Evolutionary conservation across 2,888 invertebrate species (phyloP).

Genomic region (Germaria angustata): DNA sequence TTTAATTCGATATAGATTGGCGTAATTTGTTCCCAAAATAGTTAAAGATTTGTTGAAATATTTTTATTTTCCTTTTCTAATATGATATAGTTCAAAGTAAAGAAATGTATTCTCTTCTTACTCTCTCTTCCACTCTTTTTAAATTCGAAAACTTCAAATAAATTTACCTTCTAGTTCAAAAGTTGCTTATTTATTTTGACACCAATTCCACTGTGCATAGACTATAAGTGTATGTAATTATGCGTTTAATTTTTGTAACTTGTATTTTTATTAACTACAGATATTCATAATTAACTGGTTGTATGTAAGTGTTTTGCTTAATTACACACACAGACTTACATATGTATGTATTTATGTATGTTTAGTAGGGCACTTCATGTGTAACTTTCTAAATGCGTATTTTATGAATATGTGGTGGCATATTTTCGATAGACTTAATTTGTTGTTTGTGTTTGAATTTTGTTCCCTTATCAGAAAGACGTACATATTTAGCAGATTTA

Average conservation of each 20-base stretch:
- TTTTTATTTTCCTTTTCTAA: too few species aligned
- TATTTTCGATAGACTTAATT: neutral
- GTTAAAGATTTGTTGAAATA: too few species aligned
- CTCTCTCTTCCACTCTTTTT: too few species aligned
- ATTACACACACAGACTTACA: neutral
- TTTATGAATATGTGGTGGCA: neutral
- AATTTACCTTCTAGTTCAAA: too few species aligned
- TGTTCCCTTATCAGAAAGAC: slow-evolving; percentile 15
- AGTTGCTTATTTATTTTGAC: too few species aligned
- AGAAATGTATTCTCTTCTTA: too few species aligned
- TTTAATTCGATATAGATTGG: too few species aligned
- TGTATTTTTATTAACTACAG: slow-evolving; percentile 3
- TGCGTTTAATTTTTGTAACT: neutral
- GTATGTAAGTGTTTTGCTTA: neutral
- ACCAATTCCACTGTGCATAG: neutral
- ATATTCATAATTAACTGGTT: neutral
- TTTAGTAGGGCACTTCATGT: too few species aligned
- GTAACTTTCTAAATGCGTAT: too few species aligned
- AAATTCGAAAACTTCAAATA: too few species aligned
- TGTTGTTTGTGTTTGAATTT: slow-evolving; percentile 8
- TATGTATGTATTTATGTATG: neutral
- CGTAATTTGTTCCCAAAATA: too few species aligned
- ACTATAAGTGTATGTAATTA: neutral
- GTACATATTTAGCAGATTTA: slow-evolving; percentile 31
- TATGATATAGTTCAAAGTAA: too few species aligned